A percentile compares a stretch with the other conserved stretches of the same genome.
Evolutionary conservation across 1,140 invertebrate species (phyloP).

Genomic region (Antheraea pernyi): DNA sequence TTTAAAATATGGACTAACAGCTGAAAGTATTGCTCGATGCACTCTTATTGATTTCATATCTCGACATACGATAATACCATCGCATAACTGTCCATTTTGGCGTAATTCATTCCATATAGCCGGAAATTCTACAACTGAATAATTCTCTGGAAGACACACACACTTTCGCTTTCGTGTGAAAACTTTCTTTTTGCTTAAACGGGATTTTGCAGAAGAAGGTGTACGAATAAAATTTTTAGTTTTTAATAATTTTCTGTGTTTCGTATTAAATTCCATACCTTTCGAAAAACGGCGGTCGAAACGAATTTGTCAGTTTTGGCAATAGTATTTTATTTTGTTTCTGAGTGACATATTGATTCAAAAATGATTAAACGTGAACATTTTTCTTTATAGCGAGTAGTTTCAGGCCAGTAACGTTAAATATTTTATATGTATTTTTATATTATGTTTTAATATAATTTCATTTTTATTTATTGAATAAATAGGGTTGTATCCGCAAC

Average conservation of each 20-base stretch:
- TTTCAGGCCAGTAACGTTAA: neutral
- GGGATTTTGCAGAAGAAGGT: constrained; percentile 58
- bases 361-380: neutral
- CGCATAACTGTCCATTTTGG: constrained; percentile 80
- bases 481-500: too few species aligned
- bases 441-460: too few species aligned
- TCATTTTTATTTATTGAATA: too few species aligned
- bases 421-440: too few species aligned
- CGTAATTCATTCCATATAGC: constrained; percentile 83
- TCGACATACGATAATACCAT: constrained; percentile 80
- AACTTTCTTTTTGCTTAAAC: constrained; percentile 67
- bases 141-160: constrained; percentile 73
- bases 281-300: constrained; percentile 77
- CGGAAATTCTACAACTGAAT: constrained; percentile 80
- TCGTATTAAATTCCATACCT: constrained; percentile 78
- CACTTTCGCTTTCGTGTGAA: constrained; percentile 71
- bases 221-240: constrained; percentile 75
- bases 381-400: neutral
- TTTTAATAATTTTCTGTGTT: constrained; percentile 78
- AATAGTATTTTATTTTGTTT: constrained; percentile 59
- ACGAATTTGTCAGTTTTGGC: constrained; percentile 62
- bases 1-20: constrained; percentile 85
- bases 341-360: neutral
- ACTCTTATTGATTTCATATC: constrained; percentile 82
- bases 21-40: constrained; percentile 83